Evolutionary conservation across 2,113 vertebrate species (phyloP), one percentile per base, ranked within the genome.

Genomic region (Dolichotis patagonum): DNA sequence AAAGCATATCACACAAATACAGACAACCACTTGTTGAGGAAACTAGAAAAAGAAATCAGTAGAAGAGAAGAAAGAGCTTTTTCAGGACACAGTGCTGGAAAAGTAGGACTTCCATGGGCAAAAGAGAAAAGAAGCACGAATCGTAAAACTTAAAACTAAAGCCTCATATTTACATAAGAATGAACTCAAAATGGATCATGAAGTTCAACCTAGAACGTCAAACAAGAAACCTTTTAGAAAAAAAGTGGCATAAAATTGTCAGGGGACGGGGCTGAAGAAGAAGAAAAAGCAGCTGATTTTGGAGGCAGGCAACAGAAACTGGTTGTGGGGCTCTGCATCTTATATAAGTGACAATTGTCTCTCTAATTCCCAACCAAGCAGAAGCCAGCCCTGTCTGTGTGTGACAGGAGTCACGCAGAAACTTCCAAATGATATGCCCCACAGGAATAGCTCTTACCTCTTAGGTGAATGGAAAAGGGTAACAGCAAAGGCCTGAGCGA

Each of bases 371-470:
- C 90, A 52, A 52, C 49, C 77, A 82, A 89, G 73, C 62, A 83
- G 73, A 62, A 96, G 62, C 80, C 60, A 17, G 24, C 60, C 69
- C 46, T 77, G 41, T 14, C 73, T 67, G 0, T 0, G 3, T n/a
- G 16, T 56, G 7, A 30, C n/a, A 80, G 54, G 60, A 67, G 85
- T 38, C 28, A 19, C 6, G 1, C 3, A 92, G 84, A 67, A 43
- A 62, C 95, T 96, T 90, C 46, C 91, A 90, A 93, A 35, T 43
- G 93, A 41, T 46, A n/a, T 4, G 22, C 30, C 88, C 54, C 52
- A 77, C 78, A 91, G 84, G 92, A 63, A 96, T 41, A 58, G n/a
- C 92, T 91, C 75, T 80, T 22, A 41, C 41, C 93, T 92, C 90
- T 88, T 75, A 63, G 92, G 95, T 90, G 1, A 62, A 82, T 54